A percentile compares a stretch with the other conserved stretches of the same genome.
These are phyloP conservation scores for Molorchus minor DNA, from an alignment of 2,888 invertebrate genomes.

Conservation along the genomic window DNA sequence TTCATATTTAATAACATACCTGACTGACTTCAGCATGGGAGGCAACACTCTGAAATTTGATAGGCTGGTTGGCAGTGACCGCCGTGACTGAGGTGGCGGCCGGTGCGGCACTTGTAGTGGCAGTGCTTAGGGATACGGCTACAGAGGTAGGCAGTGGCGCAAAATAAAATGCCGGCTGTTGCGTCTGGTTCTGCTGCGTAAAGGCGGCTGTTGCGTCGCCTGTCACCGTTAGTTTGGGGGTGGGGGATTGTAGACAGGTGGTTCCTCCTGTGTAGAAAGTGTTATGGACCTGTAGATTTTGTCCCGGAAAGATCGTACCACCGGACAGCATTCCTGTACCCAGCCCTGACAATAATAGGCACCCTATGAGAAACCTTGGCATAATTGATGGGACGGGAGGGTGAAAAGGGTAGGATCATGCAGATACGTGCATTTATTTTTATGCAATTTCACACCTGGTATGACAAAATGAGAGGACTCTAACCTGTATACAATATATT, in stretches of 20 bases:
- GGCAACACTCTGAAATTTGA: conserved; percentile 62
- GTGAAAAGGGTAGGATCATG: neutral
- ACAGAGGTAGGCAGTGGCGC: conserved; percentile 60
- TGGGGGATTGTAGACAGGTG: conserved; percentile 52
- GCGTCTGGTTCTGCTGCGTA: conserved; percentile 58
- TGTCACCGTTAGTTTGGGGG: conserved; percentile 52
- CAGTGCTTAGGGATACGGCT: conserved; percentile 54
- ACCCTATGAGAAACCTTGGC: conserved; percentile 41
- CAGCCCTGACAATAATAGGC: conserved; percentile 57
- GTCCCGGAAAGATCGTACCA: conserved; percentile 58
- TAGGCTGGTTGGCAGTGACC: conserved; percentile 47
- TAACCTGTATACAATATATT: no score
- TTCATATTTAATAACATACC: conserved; percentile 49
- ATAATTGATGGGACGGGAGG: conserved; percentile 7
- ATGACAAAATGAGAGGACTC: no score
- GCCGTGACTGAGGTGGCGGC: conserved; percentile 10
- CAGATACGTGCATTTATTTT: no score
- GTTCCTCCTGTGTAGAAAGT: conserved; percentile 60
- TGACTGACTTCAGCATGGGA: conserved; percentile 68
- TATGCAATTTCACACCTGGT: no score
- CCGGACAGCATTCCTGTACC: conserved; percentile 61
- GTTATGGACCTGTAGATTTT: conserved; percentile 62
- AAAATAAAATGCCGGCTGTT: conserved; percentile 65
- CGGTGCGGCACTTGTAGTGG: conserved; percentile 51
- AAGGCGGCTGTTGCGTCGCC: conserved; percentile 38